Conservation (phyloP, 2,888 invertebrate species). For the Salpingus planirostris region DNA sequence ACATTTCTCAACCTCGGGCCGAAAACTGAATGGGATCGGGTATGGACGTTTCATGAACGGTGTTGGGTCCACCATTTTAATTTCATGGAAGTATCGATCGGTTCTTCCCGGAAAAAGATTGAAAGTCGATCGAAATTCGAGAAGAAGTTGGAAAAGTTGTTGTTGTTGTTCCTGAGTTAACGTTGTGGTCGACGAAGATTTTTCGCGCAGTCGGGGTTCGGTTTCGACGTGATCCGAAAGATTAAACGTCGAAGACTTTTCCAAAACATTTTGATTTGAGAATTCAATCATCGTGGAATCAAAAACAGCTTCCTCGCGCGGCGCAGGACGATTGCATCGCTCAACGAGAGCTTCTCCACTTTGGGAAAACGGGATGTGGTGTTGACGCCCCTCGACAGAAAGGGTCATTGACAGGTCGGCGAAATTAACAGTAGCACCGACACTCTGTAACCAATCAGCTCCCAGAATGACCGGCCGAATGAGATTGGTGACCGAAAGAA, state of each 20-base stretch:
- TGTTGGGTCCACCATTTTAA: slow-evolving; percentile 18
- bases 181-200: not conserved
- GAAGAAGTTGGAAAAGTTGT: slow-evolving; percentile 5
- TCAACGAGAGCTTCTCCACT: not conserved
- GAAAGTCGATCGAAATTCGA: slow-evolving; percentile 12
- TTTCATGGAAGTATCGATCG: slow-evolving; percentile 18
- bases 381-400: not conserved
- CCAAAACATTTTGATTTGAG: too few species aligned
- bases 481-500: slow-evolving; percentile 14
- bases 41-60: slow-evolving; percentile 22
- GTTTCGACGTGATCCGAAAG: not conserved
- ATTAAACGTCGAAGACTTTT: not conserved
- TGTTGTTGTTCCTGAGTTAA: slow-evolving; percentile 3
- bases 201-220: not conserved
- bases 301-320: too few species aligned
- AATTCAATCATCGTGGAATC: too few species aligned
- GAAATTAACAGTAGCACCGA: slow-evolving; percentile 9
- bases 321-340: not conserved
- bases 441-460: slow-evolving; percentile 5
- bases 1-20: slow-evolving; percentile 20
- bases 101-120: slow-evolving; percentile 16
- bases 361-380: not conserved
- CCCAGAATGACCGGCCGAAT: slow-evolving; percentile 16
- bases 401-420: not conserved
- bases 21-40: slow-evolving; percentile 23